Percentiles rank a stretch among this genome's conserved stretches.
Conservation (phyloP, 2,113 vertebrate species). For the Nothocercus julius region DNA sequence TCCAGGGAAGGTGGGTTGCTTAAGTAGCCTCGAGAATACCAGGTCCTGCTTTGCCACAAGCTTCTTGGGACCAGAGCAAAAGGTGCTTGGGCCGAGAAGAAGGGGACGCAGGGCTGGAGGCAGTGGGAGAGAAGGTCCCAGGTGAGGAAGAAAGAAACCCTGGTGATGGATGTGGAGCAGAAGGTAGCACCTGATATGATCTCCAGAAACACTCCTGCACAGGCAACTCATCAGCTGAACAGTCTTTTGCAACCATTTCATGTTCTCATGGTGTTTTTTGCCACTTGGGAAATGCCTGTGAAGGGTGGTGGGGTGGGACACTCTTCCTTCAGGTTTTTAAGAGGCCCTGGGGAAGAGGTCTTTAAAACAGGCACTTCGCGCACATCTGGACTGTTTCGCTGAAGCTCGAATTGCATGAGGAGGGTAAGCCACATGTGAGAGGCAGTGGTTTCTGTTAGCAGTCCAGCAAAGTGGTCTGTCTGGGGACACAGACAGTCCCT, state of each 20-base stretch:
- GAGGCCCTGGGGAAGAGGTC: accelerated
- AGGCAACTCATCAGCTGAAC: accelerated
- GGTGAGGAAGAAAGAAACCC: not conserved
- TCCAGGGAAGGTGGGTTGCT: accelerated
- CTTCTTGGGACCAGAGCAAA: not conserved
- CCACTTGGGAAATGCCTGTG: accelerated
- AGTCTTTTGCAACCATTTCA: not conserved
- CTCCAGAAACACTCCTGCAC: not conserved
- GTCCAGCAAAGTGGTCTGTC: not conserved
- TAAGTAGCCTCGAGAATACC: not conserved
- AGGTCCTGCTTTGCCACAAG: not conserved
- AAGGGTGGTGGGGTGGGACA: not conserved
- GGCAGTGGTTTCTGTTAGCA: not conserved
- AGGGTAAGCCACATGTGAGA: accelerated
- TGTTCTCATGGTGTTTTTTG: not conserved
- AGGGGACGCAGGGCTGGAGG: not conserved
- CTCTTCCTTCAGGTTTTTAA: not conserved
- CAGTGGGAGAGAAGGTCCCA: not conserved
- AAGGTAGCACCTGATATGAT: not conserved
- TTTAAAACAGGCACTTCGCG: not conserved
- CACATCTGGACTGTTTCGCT: not conserved
- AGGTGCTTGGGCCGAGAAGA: not conserved
- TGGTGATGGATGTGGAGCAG: not conserved
- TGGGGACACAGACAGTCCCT: not conserved
- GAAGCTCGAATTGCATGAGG: accelerated